Evolutionary conservation across 2,888 invertebrate species (phyloP), one percentile per base, ranked within the genome.

Genomic region (Campopleginae sp.): DNA sequence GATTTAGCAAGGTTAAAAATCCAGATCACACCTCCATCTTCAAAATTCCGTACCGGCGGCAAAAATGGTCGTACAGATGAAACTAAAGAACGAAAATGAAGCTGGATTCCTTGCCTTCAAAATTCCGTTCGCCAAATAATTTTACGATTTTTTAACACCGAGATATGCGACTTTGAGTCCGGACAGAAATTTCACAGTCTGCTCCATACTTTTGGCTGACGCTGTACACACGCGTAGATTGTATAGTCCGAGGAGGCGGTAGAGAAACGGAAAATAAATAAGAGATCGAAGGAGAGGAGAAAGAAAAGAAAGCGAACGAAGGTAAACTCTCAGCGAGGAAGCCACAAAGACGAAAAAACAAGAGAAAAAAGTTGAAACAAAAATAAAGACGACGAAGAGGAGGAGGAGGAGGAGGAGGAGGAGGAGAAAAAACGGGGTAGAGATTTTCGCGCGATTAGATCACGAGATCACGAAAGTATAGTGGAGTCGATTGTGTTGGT

Each of bases 401-500:
- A 81, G 0, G 7, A 48, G 19, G n/a, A n/a, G 7, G n/a, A n/a
- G 19, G 6, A n/a, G 6, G 51, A 8, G 7, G 51, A 51, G 7
- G 19, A 58, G 8, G 54, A 58, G 54, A 27, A 58, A 54, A 77
- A 76, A 83, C 78, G 68, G 27, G 61, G 65, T 63, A 48, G 80
- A 88, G 85, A 76, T 82, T 86, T 87, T 77, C 75, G 82, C 79
- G 54, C 86, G 89, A 90, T 90, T 88, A 88, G 88, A 90, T 90
- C 80, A 83, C 19, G 33, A 87, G 89, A 90, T 89, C 87, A 87
- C 88, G 86, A 88, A 86, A 88, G 88, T 88, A 88, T 85, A 88
- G 87, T 85, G 86, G 78, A 76, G 80, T 84, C 86, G 86, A 86
- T 87, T 85, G 83, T 86, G 82, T 83, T 86, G 70, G 78, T 71